phyloP scores from a whole-genome alignment of 2,113 vertebrate species.

The Cyanoliseus patagonus region DNA sequence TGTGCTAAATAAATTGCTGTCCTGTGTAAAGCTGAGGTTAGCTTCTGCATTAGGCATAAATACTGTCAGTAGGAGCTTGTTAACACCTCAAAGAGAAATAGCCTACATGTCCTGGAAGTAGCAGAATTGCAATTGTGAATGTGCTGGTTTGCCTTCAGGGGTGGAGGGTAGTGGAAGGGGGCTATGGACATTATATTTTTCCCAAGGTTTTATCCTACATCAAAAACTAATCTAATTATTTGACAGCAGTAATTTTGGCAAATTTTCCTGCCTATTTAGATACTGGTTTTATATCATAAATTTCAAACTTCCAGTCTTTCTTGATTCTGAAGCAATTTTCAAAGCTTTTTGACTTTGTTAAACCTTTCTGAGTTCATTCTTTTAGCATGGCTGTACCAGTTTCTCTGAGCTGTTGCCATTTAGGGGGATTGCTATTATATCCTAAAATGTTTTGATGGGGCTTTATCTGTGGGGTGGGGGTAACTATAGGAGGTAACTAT shows the following conservation, averaged over 20 bases:
- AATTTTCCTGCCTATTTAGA: neutral
- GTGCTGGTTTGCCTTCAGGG: neutral
- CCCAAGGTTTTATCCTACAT: neutral
- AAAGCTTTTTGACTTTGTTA: neutral
- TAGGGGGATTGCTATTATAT: neutral
- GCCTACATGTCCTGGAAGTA: neutral
- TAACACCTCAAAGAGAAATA: neutral
- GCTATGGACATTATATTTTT: neutral
- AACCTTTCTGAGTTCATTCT: neutral
- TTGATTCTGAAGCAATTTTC: neutral
- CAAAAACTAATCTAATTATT: neutral
- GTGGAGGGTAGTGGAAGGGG: neutral
- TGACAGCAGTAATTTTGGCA: neutral
- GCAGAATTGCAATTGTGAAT: neutral
- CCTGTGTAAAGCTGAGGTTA: neutral
- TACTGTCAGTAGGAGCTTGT: neutral
- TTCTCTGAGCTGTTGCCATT: neutral
- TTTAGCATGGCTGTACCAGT: too few species aligned
- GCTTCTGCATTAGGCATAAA: neutral
- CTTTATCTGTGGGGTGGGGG: neutral
- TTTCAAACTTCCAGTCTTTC: neutral
- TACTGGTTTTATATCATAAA: neutral
- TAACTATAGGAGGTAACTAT: neutral
- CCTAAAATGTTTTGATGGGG: neutral
- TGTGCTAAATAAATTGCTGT: neutral